phyloP scores from a whole-genome alignment of 2,113 vertebrate species.

The Notothenia coriiceps region DNA sequence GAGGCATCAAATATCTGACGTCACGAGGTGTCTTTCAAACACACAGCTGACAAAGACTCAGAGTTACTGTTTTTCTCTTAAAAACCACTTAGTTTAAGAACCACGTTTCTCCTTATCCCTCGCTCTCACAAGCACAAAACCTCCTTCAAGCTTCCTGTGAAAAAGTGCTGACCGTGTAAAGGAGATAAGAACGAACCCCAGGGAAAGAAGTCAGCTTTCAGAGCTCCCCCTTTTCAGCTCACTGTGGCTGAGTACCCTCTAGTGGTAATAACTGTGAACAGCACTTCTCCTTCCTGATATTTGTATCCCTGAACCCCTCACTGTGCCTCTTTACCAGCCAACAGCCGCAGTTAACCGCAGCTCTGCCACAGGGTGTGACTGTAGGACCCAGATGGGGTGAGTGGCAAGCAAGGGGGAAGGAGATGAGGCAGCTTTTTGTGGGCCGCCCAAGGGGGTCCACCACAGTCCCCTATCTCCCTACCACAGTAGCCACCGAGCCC shows the following conservation, averaged over 20 bases:
- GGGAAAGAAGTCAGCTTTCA: constrained; percentile 2
- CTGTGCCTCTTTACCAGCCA: constrained; percentile 70
- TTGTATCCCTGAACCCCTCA: constrained; percentile 47
- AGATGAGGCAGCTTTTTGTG: constrained; percentile 67
- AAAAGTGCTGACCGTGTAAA: constrained; percentile 72
- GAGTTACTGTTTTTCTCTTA: constrained; percentile 20
- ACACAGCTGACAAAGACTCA: constrained; percentile 38
- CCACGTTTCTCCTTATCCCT: constrained; percentile 27
- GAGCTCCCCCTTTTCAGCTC: constrained; percentile 3
- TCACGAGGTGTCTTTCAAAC: constrained; percentile 50
- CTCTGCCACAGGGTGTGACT: constrained; percentile 76
- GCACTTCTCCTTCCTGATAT: constrained; percentile 12
- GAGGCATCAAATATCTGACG: constrained; percentile 45
- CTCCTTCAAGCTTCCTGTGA: constrained; percentile 52
- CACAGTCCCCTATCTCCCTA: constrained; percentile 75
- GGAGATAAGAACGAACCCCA: constrained; percentile 55
- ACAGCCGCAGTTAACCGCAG: constrained; percentile 75
- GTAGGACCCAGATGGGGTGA: constrained; percentile 70
- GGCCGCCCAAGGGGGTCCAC: constrained; percentile 75
- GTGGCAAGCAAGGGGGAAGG: constrained; percentile 46
- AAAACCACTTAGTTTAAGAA: constrained; percentile 40
- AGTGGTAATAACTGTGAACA: constrained; percentile 36
- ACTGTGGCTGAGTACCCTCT: constrained; percentile 74
- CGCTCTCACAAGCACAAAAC: constrained; percentile 2
- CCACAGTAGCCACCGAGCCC: constrained; percentile 77